phyloP scores from a whole-genome alignment of 2,113 vertebrate species.

The Takifugu flavidus region DNA sequence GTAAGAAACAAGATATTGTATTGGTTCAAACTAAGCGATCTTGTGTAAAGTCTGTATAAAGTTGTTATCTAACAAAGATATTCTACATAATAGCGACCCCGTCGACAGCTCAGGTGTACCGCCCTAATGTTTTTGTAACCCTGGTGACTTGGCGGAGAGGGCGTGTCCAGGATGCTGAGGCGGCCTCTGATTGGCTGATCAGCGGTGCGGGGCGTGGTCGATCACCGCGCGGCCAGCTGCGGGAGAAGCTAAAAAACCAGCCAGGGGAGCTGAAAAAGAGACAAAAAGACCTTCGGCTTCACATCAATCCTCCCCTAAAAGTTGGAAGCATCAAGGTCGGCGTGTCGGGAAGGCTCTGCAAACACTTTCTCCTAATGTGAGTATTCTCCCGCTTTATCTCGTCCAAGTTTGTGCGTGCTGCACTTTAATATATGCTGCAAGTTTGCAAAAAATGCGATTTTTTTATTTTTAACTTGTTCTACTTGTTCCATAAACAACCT shows the following conservation, averaged over 20 bases:
- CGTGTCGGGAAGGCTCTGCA: background rate
- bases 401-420: background rate
- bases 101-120: background rate
- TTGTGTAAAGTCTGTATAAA: background rate
- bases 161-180: constrained; percentile 67
- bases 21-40: no score
- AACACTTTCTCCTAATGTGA: background rate
- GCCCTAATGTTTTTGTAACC: constrained; percentile 41
- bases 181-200: constrained; percentile 47
- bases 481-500: background rate
- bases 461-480: no score
- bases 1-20: no score
- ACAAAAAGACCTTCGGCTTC: constrained; percentile 27
- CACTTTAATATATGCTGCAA: background rate
- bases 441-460: background rate
- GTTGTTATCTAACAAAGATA: background rate
- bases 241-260: constrained; percentile 20
- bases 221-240: constrained; percentile 44
- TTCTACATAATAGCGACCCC: background rate
- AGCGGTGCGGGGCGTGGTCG: constrained; percentile 28
- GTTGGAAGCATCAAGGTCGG: background rate
- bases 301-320: constrained; percentile 17
- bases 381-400: background rate
- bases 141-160: constrained; percentile 23
- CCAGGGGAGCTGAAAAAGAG: constrained; percentile 23